Conservation (phyloP, 2,888 invertebrate species). For the Lasius fuliginosus region DNA sequence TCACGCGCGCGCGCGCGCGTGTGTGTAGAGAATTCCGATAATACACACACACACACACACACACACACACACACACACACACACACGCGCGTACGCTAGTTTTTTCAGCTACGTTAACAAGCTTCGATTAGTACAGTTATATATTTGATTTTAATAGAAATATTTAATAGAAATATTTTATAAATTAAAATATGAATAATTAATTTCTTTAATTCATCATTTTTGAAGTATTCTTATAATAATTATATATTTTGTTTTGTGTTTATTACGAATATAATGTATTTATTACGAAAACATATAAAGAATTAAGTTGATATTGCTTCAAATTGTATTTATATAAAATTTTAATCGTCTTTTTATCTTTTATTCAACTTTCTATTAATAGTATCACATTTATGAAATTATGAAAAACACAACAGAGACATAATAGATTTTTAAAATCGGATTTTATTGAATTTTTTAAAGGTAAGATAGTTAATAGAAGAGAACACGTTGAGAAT, state of each 20-base stretch:
- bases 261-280: too few species aligned
- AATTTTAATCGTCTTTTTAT: background rate
- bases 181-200: background rate
- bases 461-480: background rate
- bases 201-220: background rate
- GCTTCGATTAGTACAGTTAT: background rate
- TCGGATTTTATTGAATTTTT: background rate
- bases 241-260: background rate
- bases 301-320: background rate
- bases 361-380: background rate
- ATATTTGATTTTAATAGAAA: conserved; percentile 22
- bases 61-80: background rate
- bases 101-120: background rate
- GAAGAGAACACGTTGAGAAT: background rate
- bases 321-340: background rate
- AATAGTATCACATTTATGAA: background rate
- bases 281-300: background rate
- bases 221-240: background rate
- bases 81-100: background rate
- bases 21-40: background rate
- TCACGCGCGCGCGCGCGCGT: background rate
- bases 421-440: background rate
- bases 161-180: conserved; percentile 8
- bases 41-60: background rate
- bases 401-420: background rate